Base-by-base conservation (phyloP, 2,797 vertebrate species). In the Rhinophrynus dorsalis region DNA sequence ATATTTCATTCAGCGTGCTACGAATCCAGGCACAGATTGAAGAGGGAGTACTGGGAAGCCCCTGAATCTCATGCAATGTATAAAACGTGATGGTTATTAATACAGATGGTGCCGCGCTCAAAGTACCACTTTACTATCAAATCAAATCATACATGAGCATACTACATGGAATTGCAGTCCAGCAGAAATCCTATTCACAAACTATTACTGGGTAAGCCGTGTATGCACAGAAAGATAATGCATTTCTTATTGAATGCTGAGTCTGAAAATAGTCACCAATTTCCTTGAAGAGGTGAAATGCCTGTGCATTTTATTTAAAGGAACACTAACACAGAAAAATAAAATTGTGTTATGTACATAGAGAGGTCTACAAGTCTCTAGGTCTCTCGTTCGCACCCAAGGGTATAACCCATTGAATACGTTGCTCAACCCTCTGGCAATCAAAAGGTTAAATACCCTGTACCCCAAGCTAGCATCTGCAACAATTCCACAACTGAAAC, bases 1-100 rank as follows among this genome's bases (percentile, higher is more conserved):
- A 66, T 66, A 66, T 42, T 33, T 37, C 50, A 55, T 66, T 66
- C 50, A 33, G 63, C n/a, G n/a, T n/a, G n/a, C n/a, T n/a, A n/a
- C n/a, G n/a, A n/a, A n/a, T n/a, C n/a, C n/a, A 30, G 47, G 35
- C 2, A 24, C 37, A 55, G 63, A 66, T 44, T 33, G 50, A 11
- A 6, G 11, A 1, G 63, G 63, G 63, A 66, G 42, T 55, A 55
- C 47, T 15, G 26, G 7, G 48, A 21, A 26, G 48, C 23, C 9
- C 11, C 35, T 23, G 8, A 42, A 23, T 44, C 48, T 33, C 48
- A 2, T 15, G 48, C 26, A 9, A 29, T 54, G 63, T 54, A 66
- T 54, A 66, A 32, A 66, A 55, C 23, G 63, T 66, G 63, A 66
- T 51, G 54, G 40, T 33, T 30, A 17, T 55, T 44, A 66, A 55